Evolutionary conservation across 2,113 vertebrate species (phyloP), one percentile per base, ranked within the genome.

Genomic region (Tetrao urogallus): DNA sequence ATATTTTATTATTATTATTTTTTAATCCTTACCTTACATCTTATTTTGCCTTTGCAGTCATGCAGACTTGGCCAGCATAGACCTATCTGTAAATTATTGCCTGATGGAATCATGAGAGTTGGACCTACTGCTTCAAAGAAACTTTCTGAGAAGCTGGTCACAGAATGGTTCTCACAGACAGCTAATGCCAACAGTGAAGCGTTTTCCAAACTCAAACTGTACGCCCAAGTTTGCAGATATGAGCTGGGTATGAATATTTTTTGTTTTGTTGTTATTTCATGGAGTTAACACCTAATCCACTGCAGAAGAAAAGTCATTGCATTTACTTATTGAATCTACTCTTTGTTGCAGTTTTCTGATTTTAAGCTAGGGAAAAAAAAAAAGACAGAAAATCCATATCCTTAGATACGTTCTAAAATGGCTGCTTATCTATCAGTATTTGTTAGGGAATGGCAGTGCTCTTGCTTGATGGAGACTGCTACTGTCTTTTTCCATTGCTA

Each of bases 151-250:
- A 98, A 99, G 93, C 95, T 99, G n/a, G 98, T 99, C 93, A 98
- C 98, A 1, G 99, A 99, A 61, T 99, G 99, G 99, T 99, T 99
- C 98, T 98, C 99, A 67, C 99, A 99, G 95, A 98, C 98, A 80
- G 97, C 98, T 92, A 98, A 98, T 84, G 89, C 98, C 97, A 98
- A 98, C 98, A 98, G 90, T 28, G 99, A 99, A 86, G 98, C 99
- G 5, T 99, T 99, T 97, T 98, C 98, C 95, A 99, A 99, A 96
- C 98, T 99, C 93, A 99, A 99, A 96, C 98, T 99, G 73, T 99
- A 99, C 61, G 99, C 99, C 94, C 99, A 99, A 99, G 99, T 99
- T 92, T 99, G 99, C 98, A 98, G 98, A 98, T 99, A 99, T 7
- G 99, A 99, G 94, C 98, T 99, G 69, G 99, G 99, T 99, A 98